Evolutionary conservation across 2,888 invertebrate genomes (phyloP), one percentile per base, ranked within the genome.

Genomic region (Nebria brevicollis): DNA sequence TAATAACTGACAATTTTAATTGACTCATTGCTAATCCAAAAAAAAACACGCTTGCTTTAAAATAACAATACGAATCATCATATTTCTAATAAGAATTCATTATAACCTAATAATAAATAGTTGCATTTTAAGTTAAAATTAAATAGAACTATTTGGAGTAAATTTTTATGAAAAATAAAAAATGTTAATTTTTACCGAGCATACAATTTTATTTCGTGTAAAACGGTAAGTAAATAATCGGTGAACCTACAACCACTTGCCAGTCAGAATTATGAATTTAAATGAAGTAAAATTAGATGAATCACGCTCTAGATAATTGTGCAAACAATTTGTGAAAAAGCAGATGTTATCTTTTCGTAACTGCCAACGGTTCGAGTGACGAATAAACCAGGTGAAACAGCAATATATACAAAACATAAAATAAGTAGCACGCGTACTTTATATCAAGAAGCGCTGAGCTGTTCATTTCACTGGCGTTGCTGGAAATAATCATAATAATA

Each of bases 351-450:
- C 70, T 70, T 13, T 70, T 70, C n/a, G 8, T 20, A 70, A 13
- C 70, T 25, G 70, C 70, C 25, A 26, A 11, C 70, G 5, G 5
- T 34, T 11, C 34, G 70, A 25, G 70, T 70, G 70, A 70, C 20
- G 70, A 70, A 34, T 70, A 70, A 70, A 70, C 70, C 70, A 70
- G 70, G 70, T 70, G 70, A 26, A 66, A 70, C 54, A 11, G 54
- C 13, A 54, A 54, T 54, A 54, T 11, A 54, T 2, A 54, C 13
- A 54, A 43, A 43, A 54, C 54, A 54, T 8, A 77, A 72, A 78
- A 41, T 78, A 78, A 74, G 78, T 78, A 73, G 78, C 78, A 78
- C 78, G 73, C 66, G 68, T 73, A 66, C 20, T 34, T 66, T 43
- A 42, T 72, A 66, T 66, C 54, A 54, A 42, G 77, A 77, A 72